A percentile compares a stretch with the other conserved stretches of the same genome.
These are phyloP conservation scores for Pycnomerus fuliginosus DNA, from an alignment of 2,888 invertebrate genomes.

Conservation along the genomic window DNA sequence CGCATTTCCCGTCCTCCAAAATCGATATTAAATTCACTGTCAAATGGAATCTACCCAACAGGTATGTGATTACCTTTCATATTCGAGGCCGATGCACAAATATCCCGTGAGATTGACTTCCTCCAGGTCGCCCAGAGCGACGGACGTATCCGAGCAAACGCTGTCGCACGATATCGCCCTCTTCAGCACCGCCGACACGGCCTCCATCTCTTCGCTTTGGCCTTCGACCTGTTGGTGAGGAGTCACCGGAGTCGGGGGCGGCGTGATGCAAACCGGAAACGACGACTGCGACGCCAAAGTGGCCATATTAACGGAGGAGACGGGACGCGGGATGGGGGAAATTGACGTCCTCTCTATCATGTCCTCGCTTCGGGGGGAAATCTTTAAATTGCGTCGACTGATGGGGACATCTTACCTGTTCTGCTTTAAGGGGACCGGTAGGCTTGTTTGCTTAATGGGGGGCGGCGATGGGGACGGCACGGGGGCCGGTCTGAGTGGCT, in stretches of 20 bases:
- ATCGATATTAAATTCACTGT: too few relatives aligned
- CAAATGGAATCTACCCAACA: too few relatives aligned
- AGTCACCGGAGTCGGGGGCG: conserved; percentile 40
- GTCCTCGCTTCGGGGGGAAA: conserved; percentile 12
- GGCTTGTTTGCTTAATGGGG: conserved; percentile 20
- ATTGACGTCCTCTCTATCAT: conserved; percentile 42
- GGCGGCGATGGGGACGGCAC: conserved; percentile 35
- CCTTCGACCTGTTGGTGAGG: conserved; percentile 11
- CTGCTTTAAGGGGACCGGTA: conserved; percentile 13
- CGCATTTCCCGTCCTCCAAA: too few relatives aligned
- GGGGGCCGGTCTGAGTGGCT: conserved; percentile 65
- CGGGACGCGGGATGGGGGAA: conserved; percentile 48
- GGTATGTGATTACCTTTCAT: conserved; percentile 63
- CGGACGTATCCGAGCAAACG: conserved; percentile 76
- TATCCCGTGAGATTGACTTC: conserved; percentile 72
- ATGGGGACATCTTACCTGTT: conserved; percentile 14
- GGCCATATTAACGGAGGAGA: conserved; percentile 48
- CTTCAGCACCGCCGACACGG: conserved; percentile 53
- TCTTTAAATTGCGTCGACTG: too few relatives aligned
- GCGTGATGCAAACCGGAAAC: conserved; percentile 44
- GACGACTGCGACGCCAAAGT: conserved; percentile 45
- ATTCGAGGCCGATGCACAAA: conserved; percentile 74
- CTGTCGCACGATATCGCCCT: conserved; percentile 78
- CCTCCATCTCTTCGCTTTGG: conserved; percentile 36
- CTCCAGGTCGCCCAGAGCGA: conserved; percentile 68